These are phyloP conservation scores for Cydia fagiglandana DNA, from an alignment of 1,140 invertebrate genomes.

Conservation along the genomic window DNA sequence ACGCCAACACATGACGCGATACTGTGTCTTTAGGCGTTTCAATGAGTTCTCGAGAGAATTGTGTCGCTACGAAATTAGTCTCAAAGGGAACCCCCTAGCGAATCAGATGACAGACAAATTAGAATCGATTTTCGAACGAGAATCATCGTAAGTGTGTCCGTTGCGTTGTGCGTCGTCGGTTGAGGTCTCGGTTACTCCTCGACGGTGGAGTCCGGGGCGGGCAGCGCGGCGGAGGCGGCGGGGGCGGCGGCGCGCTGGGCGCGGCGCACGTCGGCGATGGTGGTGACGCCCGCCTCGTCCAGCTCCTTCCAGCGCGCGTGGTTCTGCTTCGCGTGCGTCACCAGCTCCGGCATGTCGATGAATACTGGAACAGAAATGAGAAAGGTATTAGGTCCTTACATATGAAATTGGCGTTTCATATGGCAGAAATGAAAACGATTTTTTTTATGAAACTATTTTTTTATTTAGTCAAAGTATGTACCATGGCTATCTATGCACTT, in stretches of 20 bases:
- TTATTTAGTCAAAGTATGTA: too few relatives aligned
- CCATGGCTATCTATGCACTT: too few relatives aligned
- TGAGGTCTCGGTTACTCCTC: slow-evolving; percentile 44
- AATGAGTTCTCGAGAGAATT: too few relatives aligned
- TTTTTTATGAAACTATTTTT: too few relatives aligned
- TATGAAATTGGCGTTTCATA: too few relatives aligned
- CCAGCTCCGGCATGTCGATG: slow-evolving; percentile 94
- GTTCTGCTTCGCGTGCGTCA: slow-evolving; percentile 90
- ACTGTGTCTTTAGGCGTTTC: too few relatives aligned
- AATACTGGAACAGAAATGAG: slow-evolving; percentile 84
- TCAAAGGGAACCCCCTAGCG: too few relatives aligned
- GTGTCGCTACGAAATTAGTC: too few relatives aligned
- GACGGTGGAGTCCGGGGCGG: slow-evolving; percentile 41
- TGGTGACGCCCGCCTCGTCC: slow-evolving; percentile 86
- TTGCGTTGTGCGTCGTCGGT: too few relatives aligned
- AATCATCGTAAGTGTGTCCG: background rate
- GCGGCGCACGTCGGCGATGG: slow-evolving; percentile 82
- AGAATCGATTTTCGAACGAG: background rate
- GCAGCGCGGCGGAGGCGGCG: slow-evolving; percentile 46
- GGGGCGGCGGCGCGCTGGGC: slow-evolving; percentile 48
- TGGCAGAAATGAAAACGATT: too few relatives aligned
- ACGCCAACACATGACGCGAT: too few relatives aligned
- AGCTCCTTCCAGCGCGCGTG: slow-evolving; percentile 95
- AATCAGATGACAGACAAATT: too few relatives aligned
- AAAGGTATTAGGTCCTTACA: background rate